Evolutionary conservation across 2,888 invertebrate species (phyloP).

Genomic region (Lasioglossum villosulum): DNA sequence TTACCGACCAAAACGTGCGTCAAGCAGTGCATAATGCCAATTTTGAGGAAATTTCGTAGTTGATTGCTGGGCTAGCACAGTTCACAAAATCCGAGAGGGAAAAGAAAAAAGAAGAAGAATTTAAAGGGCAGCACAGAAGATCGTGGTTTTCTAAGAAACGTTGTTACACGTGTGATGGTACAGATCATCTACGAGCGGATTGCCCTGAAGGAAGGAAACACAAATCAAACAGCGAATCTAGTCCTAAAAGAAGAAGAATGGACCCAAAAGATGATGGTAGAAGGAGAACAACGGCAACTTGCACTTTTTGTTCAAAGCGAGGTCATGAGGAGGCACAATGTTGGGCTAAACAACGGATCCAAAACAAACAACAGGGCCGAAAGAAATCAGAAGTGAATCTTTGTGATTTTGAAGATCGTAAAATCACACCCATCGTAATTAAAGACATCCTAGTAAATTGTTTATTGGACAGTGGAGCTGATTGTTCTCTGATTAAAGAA

Average conservation of each 20-base stretch:
- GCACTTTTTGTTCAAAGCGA: neutral
- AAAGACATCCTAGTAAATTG: neutral
- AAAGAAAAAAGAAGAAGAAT: neutral
- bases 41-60: neutral
- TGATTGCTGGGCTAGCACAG: neutral
- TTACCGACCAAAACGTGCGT: slow-evolving; percentile 3
- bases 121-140: neutral
- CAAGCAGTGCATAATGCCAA: slow-evolving; percentile 14
- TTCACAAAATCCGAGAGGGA: neutral
- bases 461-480: slow-evolving; percentile 18
- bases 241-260: too few relatives aligned
- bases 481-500: slow-evolving; percentile 20
- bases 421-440: neutral
- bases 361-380: too few relatives aligned
- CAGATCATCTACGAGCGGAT: neutral
- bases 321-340: slow-evolving; percentile 3
- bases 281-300: neutral
- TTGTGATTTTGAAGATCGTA: neutral
- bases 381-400: slow-evolving; percentile 6
- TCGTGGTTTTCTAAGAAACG: neutral
- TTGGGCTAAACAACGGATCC: slow-evolving; percentile 3
- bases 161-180: neutral
- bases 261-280: neutral
- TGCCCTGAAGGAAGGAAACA: neutral
- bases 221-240: neutral